Base-by-base conservation (phyloP, 2,113 vertebrate genomes). In the Lates calcarifer region DNA sequence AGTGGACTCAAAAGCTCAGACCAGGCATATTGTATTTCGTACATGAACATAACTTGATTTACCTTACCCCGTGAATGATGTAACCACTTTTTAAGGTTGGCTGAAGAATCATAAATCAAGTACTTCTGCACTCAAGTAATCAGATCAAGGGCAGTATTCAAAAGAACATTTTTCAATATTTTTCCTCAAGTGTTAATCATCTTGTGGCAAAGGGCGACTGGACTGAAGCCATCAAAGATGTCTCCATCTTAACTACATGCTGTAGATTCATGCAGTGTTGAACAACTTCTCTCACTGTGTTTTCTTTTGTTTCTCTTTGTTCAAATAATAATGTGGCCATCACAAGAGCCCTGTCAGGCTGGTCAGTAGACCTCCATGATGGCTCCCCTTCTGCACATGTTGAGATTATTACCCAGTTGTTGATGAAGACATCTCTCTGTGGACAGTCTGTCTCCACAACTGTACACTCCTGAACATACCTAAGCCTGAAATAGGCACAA, bases 401-500 rank as follows among this genome's bases (percentile, higher is more conserved):
- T 28, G 56, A 35, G 47, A 14, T 77, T 58, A 35, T 65, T 35
- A 37, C 29, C 49, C 35, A 70, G 83, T 31, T 74, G 61, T 24
- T 2, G 14, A 74, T 39, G 18, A 68, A 84, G 77, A 82, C 26
- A 4, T 85, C 47, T 43, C 26, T 64, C 74, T 49, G 53, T 70
- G 53, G 58, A 74, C 57, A 45, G 64, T n/a, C 51, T 68, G 57
- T 83, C 79, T 68, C 31, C 43, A 56, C 3, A 20, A 64, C 53
- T 13, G 56, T 22, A 51, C 37, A 72, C 75, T 77, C 74, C 74
- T 83, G 74, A 85, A 72, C 37, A 79, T 77, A 75, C 47, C 33
- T 0, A 53, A 76, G 63, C 77, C 81, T 66, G 24, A 88, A 87
- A 87, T 85, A 90, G 75, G 28, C 60, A 31, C 17, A 37, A 65